Evolutionary conservation across 2,888 invertebrate genomes (phyloP).

Genomic region (Catocala sponsa): DNA sequence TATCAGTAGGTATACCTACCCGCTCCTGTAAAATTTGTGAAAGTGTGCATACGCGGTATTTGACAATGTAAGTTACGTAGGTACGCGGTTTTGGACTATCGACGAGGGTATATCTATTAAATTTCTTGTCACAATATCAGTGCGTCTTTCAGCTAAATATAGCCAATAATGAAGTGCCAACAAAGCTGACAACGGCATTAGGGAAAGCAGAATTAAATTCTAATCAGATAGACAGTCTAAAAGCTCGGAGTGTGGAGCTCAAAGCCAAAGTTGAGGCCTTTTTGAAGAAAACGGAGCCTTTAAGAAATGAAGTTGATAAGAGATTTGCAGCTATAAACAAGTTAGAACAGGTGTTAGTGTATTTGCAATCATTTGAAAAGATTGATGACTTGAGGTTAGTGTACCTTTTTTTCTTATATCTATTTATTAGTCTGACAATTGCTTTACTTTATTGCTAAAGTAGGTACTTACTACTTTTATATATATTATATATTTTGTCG

Average conservation of each 20-base stretch:
- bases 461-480: too few relatives aligned
- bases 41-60: too few relatives aligned
- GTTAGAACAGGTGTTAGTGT: conserved; percentile 89
- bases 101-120: too few relatives aligned
- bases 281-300: conserved; percentile 72
- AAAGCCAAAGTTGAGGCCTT: conserved; percentile 75
- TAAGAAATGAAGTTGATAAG: conserved; percentile 79
- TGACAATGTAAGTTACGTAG: too few relatives aligned
- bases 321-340: conserved; percentile 81
- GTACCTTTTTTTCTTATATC: background rate
- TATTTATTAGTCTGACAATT: too few relatives aligned
- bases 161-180: conserved; percentile 89
- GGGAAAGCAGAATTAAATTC: conserved; percentile 88
- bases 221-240: conserved; percentile 81
- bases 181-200: conserved; percentile 89
- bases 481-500: too few relatives aligned
- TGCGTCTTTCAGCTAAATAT: conserved; percentile 86
- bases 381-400: conserved; percentile 91
- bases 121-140: background rate
- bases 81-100: too few relatives aligned
- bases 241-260: conserved; percentile 80
- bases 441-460: too few relatives aligned
- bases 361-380: conserved; percentile 91
- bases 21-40: too few relatives aligned
- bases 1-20: too few relatives aligned